These are phyloP conservation scores for Autographa pulchrina DNA, from an alignment of 2,888 invertebrate species.

Conservation along the genomic window DNA sequence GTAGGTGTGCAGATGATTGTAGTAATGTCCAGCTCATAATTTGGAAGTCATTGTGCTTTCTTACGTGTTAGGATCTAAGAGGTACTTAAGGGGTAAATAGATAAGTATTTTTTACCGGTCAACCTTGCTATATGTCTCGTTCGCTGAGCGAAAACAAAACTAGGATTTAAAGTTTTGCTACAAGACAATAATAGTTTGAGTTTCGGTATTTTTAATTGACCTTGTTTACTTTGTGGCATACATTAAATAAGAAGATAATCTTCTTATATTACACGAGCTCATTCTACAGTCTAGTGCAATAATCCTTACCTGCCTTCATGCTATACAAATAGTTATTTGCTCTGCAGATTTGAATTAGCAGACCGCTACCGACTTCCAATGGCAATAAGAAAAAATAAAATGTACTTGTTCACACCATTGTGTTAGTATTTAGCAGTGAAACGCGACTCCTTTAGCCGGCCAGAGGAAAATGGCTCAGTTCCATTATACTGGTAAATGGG, in stretches of 20 bases:
- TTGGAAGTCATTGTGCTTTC: no score
- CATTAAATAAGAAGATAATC: no score
- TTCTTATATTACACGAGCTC: no score
- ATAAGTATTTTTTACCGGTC: no score
- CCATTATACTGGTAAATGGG: neutral
- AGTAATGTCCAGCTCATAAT: neutral
- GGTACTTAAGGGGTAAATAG: no score
- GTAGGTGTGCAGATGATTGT: neutral
- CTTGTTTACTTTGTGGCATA: no score
- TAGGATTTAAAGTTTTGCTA: no score
- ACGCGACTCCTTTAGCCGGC: neutral
- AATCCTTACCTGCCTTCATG: neutral
- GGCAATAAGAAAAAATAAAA: neutral
- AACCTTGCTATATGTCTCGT: no score
- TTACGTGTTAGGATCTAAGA: neutral
- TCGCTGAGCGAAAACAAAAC: no score
- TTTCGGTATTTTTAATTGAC: no score
- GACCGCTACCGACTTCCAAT: constrained; percentile 17
- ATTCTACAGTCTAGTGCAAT: neutral
- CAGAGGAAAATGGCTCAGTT: neutral
- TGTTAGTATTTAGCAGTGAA: constrained; percentile 6
- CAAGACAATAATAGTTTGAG: no score
- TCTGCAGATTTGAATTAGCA: neutral
- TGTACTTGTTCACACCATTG: constrained; percentile 5
- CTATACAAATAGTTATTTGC: neutral